Base-by-base conservation (phyloP, 1,140 invertebrate genomes). In the Cydia pomonella region DNA sequence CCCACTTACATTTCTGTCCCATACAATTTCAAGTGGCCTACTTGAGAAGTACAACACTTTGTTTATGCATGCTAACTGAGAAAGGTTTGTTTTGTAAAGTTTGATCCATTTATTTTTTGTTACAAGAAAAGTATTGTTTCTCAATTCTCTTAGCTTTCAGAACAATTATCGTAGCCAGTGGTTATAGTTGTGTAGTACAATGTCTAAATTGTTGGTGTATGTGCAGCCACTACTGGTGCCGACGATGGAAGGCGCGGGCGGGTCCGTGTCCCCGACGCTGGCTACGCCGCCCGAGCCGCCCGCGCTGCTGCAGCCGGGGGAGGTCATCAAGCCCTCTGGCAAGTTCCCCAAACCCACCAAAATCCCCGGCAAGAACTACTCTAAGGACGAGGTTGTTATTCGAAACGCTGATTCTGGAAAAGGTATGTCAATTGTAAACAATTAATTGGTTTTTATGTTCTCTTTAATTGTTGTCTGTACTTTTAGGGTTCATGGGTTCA, bases 401-500 rank as follows among this genome's bases (percentile, higher is more conserved):
- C 94, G 97, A 79, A 98, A 98, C 92, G 96, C 97, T 80, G 97
- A 98, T 93, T 98, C 97, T 76, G 97, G 97, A 83, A 98, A 98
- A 97, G 97, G 97, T 98, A 94, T 93, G 41, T 44, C 41, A 44
- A 44, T 44, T 44, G 12, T 13, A 16, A 13, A 16, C 12, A 50
- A 50, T 50, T n/a, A 9, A 1, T 18, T 50, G 6, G 5, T 50
- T n/a, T 50, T 50, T n/a, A n/a, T 50, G n/a, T 50, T 16, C 41
- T 44, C 41, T 44, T 16, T 44, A 13, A 44, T 38, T 38, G 7
- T 38, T 38, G 9, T 1, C 29, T 1, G 29, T 33, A 33, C 29
- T 33, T 33, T 33, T 41, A 10, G 38, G 38, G 12, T 41, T 10
- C 41, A 3, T 44, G 13, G 10, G 41, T 9, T 38, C 33, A 38